These are phyloP conservation scores for Sebastes itinus DNA, from an alignment of 2,797 vertebrate species.

Conservation along the genomic window DNA sequence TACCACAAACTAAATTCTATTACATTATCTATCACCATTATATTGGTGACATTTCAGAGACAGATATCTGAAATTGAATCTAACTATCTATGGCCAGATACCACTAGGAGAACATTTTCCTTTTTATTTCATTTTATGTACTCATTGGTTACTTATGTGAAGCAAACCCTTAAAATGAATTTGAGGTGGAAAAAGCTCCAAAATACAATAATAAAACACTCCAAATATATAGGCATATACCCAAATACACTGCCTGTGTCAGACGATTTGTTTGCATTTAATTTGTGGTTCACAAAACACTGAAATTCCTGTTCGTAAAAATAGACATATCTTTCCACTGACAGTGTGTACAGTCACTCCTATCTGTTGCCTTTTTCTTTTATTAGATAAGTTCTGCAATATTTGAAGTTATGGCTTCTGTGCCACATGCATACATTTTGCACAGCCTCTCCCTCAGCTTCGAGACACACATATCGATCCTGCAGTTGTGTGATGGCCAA, in stretches of 20 bases:
- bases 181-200: not conserved
- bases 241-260: not conserved
- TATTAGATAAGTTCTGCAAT: not conserved
- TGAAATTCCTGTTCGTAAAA: no score
- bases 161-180: not conserved
- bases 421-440: not conserved
- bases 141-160: not conserved
- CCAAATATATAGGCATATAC: not conserved
- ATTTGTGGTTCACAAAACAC: not conserved
- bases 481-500: not conserved
- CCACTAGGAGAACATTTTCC: not conserved
- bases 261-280: not conserved
- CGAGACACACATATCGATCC: not conserved
- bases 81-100: not conserved
- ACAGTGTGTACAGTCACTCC: no score
- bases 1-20: not conserved
- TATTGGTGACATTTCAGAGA: not conserved
- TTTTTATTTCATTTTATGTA: not conserved
- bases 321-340: no score
- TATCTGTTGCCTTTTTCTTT: no score
- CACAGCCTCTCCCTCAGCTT: not conserved
- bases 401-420: not conserved
- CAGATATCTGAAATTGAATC: not conserved
- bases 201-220: not conserved
- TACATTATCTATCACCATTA: not conserved